phyloP scores from a whole-genome alignment of 1,140 invertebrate species.

The Zaprionus lachaisei region DNA sequence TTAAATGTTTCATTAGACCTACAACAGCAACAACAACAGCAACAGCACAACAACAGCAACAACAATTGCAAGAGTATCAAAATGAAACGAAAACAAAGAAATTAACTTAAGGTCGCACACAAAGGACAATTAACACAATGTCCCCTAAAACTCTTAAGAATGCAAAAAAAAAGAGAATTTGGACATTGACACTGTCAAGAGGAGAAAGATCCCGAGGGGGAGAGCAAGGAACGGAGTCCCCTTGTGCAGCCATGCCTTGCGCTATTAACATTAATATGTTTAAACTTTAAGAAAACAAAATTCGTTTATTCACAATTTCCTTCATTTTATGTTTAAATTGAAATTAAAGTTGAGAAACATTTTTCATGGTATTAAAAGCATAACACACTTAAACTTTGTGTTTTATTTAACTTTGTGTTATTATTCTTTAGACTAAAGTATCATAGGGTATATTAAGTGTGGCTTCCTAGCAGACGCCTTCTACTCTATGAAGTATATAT shows the following conservation, averaged over 20 bases:
- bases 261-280: background rate
- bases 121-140: constrained; percentile 36
- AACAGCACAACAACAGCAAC: background rate
- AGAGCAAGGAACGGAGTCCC: background rate
- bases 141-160: constrained; percentile 5
- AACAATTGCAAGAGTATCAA: background rate
- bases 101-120: constrained; percentile 23
- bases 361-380: background rate
- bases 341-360: background rate
- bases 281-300: background rate
- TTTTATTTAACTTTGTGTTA: too few species aligned
- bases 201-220: background rate
- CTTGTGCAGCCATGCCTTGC: background rate
- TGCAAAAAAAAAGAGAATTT: constrained; percentile 1
- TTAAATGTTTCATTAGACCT: constrained; percentile 39
- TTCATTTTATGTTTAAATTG: background rate
- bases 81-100: constrained; percentile 26
- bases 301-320: background rate
- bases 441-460: too few species aligned
- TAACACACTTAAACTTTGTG: too few species aligned
- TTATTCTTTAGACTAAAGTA: too few species aligned
- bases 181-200: background rate
- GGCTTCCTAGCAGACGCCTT: too few species aligned
- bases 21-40: background rate
- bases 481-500: too few species aligned